A percentile compares a stretch with the other conserved stretches of the same genome.
Evolutionary conservation across 1,140 invertebrate species (phyloP).

Genomic region (Drosophila kohkoa): DNA sequence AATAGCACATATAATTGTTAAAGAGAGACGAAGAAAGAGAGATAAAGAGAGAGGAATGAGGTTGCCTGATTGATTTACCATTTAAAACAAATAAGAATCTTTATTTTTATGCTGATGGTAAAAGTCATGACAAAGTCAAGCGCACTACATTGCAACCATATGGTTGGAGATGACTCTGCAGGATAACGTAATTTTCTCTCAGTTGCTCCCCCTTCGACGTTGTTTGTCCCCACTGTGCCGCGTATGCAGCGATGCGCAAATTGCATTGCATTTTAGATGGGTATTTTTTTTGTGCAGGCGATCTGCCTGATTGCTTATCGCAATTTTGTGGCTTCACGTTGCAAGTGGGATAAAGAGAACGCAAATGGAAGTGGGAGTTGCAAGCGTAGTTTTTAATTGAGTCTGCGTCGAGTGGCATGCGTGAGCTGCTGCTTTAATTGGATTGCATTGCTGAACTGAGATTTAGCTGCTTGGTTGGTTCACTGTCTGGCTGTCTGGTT

Average conservation of each 20-base stretch:
- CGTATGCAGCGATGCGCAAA: constrained; percentile 55
- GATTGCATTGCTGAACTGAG: constrained; percentile 33
- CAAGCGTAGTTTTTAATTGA: constrained; percentile 50
- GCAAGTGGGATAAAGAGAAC: constrained; percentile 18
- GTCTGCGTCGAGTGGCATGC: constrained; percentile 38
- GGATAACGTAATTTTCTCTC: constrained; percentile 2
- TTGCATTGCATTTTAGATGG: constrained; percentile 59
- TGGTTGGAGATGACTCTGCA: too few species aligned
- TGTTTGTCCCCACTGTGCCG: not conserved
- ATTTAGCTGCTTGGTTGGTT: constrained; percentile 12
- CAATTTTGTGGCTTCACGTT: constrained; percentile 52
- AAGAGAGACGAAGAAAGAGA: not conserved
- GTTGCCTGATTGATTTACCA: constrained; percentile 15
- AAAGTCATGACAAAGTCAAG: not conserved
- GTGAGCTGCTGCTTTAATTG: constrained; percentile 40
- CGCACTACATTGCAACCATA: not conserved
- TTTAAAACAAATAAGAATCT: constrained; percentile 7
- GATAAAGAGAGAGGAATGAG: too few species aligned
- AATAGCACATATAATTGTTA: not conserved
- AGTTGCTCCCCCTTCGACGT: not conserved
- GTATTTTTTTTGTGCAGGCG: constrained; percentile 17
- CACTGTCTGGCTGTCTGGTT: not conserved
- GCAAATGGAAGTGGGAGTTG: constrained; percentile 14
- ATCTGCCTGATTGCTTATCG: constrained; percentile 47
- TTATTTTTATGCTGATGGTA: constrained; percentile 2